phyloP scores from a whole-genome alignment of 1,140 invertebrate genomes.

The Lysiphlebus fabarum region DNA sequence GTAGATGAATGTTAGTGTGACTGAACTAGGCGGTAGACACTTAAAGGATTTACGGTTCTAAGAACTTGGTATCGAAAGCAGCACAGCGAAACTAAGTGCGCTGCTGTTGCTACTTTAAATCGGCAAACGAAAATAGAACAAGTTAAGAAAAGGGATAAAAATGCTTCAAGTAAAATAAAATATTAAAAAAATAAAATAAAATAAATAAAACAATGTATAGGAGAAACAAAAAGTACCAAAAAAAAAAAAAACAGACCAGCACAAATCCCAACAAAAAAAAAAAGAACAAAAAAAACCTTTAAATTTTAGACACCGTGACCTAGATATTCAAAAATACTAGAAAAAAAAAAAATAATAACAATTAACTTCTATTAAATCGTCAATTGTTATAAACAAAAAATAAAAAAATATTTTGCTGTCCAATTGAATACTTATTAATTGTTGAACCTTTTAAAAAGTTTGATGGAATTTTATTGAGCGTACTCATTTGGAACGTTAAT shows the following conservation, averaged over 20 bases:
- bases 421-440: too few species aligned
- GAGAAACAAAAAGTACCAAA: slow-evolving; percentile 1
- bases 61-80: slow-evolving; percentile 40
- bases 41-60: slow-evolving; percentile 49
- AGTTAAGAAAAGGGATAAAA: slow-evolving; percentile 9
- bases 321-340: too few species aligned
- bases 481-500: slow-evolving; percentile 15
- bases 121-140: slow-evolving; percentile 16
- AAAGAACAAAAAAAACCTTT: too few species aligned
- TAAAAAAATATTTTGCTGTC: too few species aligned
- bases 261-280: too few species aligned
- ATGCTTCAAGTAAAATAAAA: slow-evolving; percentile 2
- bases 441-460: too few species aligned
- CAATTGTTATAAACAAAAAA: too few species aligned
- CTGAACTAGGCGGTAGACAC: slow-evolving; percentile 39
- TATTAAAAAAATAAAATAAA: slow-evolving; percentile 2
- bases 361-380: too few species aligned
- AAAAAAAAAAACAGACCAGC: too few species aligned
- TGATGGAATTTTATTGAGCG: background rate
- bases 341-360: too few species aligned
- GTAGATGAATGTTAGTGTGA: slow-evolving; percentile 2
- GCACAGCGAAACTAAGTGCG: slow-evolving; percentile 29
- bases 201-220: slow-evolving; percentile 13
- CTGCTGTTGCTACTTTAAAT: background rate
- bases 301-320: too few species aligned